Evolutionary conservation across 2,888 invertebrate genomes (phyloP), one percentile per base, ranked within the genome.

Genomic region (Macaria liturata): DNA sequence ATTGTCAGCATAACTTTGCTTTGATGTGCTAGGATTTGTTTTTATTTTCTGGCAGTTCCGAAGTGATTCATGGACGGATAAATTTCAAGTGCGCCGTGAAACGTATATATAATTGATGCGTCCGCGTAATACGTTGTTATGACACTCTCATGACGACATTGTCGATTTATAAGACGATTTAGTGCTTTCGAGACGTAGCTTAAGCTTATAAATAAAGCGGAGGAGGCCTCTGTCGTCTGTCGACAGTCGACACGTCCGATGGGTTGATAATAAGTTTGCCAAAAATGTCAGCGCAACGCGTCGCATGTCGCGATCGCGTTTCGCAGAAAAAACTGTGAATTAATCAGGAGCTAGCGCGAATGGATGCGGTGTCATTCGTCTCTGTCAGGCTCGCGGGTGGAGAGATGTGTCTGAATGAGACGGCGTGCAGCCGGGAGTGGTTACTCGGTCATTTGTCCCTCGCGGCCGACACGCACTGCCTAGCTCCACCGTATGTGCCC

Each of bases 1-100:
- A 91, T 91, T 87, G 91, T 91, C 90, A 89, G 91, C 91, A 91
- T 91, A 91, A 89, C 89, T 89, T 75, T 74, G 84, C 91, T 91
- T 91, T 90, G 89, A 91, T 90, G 90, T 90, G 83, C 79, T 83
- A 83, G 84, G 88, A 88, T 89, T 89, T 90, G 87, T 88, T 89
- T 89, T 90, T 89, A 88, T 90, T 89, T 87, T 83, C 80, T 78
- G 83, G 76, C 86, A 80, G 80, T 87, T 86, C 78, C 82, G 80
- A 70, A 70, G 83, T 91, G 89, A 91, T 90, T 89, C 87, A 91
- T 91, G 83, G 84, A 65, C 70, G 83, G 84, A 87, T 88, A 87
- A 86, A 88, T 87, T 86, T 85, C 83, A 82, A 85, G 81, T 83
- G 83, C 78, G 80, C 83, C 76, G 78, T 84, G 83, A 84, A 82